Percentiles rank a stretch among this genome's conserved stretches.
Evolutionary conservation across 2,888 invertebrate genomes (phyloP).

Genomic region (Philereme vetulata): DNA sequence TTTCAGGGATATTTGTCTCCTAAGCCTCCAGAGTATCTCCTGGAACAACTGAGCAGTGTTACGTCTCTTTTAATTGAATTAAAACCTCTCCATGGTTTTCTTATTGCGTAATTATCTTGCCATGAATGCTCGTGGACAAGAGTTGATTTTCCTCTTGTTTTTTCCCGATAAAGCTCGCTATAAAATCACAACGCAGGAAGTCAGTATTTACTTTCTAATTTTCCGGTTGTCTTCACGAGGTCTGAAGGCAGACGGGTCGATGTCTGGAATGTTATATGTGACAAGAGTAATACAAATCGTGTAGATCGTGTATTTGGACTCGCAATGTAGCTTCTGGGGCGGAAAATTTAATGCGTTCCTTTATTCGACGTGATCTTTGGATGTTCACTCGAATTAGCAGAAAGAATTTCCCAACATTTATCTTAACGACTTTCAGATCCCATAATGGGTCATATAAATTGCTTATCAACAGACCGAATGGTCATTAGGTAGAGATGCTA

Average conservation of each 20-base stretch:
- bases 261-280: slow-evolving; percentile 62
- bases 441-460: slow-evolving; percentile 73
- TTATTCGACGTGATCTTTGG: slow-evolving; percentile 32
- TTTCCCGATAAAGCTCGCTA: slow-evolving; percentile 49
- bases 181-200: slow-evolving; percentile 55
- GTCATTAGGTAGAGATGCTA: slow-evolving; percentile 57
- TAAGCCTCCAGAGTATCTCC: slow-evolving; percentile 72
- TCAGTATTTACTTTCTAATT: slow-evolving; percentile 78
- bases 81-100: slow-evolving; percentile 58
- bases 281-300: slow-evolving; percentile 61
- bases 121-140: slow-evolving; percentile 35
- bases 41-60: slow-evolving; percentile 62
- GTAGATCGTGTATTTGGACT: slow-evolving; percentile 46
- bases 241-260: slow-evolving; percentile 60
- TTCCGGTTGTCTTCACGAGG: slow-evolving; percentile 79
- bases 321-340: slow-evolving; percentile 30
- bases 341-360: slow-evolving; percentile 35
- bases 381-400: slow-evolving; percentile 49
- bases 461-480: slow-evolving; percentile 62
- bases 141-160: slow-evolving; percentile 40
- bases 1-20: slow-evolving; percentile 80
- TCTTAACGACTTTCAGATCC: slow-evolving; percentile 68
- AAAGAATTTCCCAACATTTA: slow-evolving; percentile 59
- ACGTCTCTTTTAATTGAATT: slow-evolving; percentile 76
- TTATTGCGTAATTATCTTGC: slow-evolving; percentile 56